phyloP scores from a whole-genome alignment of 1,140 invertebrate genomes.

The Prorops nasuta region DNA sequence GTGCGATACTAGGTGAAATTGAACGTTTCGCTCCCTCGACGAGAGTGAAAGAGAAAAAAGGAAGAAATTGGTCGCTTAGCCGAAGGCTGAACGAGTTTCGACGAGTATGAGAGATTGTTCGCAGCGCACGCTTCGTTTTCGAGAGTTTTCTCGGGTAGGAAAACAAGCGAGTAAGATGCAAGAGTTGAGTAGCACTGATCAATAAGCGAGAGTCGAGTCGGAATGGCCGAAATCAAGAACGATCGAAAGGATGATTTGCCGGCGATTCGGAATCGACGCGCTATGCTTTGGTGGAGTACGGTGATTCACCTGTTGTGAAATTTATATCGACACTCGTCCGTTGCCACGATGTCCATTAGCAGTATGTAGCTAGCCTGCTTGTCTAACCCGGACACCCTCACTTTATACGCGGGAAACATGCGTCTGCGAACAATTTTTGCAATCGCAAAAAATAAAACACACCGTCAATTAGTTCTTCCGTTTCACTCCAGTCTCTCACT shows the following conservation, averaged over 20 bases:
- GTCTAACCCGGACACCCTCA: conserved; percentile 87
- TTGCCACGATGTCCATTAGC: conserved; percentile 90
- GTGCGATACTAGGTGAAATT: too few relatives aligned
- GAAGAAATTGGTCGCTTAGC: too few relatives aligned
- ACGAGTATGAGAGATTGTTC: conserved; percentile 47
- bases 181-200: too few relatives aligned
- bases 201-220: too few relatives aligned
- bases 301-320: conserved; percentile 82
- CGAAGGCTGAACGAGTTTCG: too few relatives aligned
- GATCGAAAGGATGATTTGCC: too few relatives aligned
- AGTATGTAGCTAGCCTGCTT: conserved; percentile 94
- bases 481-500: conserved; percentile 24
- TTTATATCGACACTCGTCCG: conserved; percentile 92
- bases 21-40: too few relatives aligned
- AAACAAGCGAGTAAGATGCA: too few relatives aligned
- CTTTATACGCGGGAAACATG: conserved; percentile 92
- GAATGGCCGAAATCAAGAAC: too few relatives aligned
- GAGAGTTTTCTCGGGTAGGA: too few relatives aligned
- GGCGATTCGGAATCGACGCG: background rate
- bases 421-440: conserved; percentile 64
- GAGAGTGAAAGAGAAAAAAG: too few relatives aligned
- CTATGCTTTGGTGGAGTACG: conserved; percentile 5
- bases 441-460: conserved; percentile 37
- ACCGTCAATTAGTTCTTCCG: conserved; percentile 35
- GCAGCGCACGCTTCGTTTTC: conserved; percentile 43